Evolutionary conservation across 2,113 vertebrate genomes (phyloP).

Genomic region (Corvus cornix): DNA sequence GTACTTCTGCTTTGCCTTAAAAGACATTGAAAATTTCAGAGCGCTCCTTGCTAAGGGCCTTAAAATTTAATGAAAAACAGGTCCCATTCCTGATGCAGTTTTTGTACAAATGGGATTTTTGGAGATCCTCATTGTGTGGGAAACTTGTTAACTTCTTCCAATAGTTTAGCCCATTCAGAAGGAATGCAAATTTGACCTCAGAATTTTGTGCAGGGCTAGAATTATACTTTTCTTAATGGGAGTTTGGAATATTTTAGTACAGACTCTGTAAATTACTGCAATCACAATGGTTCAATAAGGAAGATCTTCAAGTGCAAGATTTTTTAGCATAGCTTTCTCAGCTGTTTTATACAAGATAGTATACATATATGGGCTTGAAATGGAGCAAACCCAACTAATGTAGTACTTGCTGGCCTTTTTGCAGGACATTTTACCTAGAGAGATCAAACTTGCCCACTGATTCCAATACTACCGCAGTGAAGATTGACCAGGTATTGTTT

Average conservation of each 20-base stretch:
- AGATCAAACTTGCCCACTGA: constrained; percentile 93
- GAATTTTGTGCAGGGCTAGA: not conserved
- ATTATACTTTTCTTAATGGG: not conserved
- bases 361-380: not conserved
- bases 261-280: not conserved
- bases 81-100: accelerated
- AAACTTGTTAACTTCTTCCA: not conserved
- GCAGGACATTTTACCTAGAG: constrained; percentile 95
- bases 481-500: constrained; percentile 91
- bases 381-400: not conserved
- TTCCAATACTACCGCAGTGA: constrained; percentile 89
- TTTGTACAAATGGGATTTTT: not conserved
- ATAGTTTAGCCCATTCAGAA: not conserved
- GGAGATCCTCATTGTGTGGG: not conserved
- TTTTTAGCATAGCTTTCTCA: not conserved
- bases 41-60: not conserved
- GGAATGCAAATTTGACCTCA: not conserved
- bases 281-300: not conserved
- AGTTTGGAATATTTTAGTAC: not conserved
- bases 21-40: not conserved
- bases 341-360: not conserved
- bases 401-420: constrained; percentile 9
- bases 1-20: not conserved
- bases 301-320: not conserved
- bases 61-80: not conserved